phyloP scores from a whole-genome alignment of 2,888 invertebrate genomes.

The Resseliella maxima region DNA sequence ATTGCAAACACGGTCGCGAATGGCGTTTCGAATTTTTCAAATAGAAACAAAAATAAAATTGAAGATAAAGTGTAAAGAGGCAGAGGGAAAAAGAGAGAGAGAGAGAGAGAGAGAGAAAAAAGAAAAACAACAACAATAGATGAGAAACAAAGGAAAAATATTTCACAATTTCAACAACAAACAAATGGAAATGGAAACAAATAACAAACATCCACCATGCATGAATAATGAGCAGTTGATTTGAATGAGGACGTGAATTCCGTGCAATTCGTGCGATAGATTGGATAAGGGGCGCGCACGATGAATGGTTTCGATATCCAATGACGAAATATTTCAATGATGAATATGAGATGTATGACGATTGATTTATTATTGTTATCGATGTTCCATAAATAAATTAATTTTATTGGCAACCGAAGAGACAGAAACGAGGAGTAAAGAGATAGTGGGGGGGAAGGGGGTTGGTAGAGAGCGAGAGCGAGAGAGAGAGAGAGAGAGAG shows the following conservation, averaged over 20 bases:
- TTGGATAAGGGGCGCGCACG: not conserved
- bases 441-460: too few species aligned
- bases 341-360: slow-evolving; percentile 13
- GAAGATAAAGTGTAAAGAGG: too few species aligned
- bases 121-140: not conserved
- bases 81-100: too few species aligned
- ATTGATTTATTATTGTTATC: slow-evolving; percentile 51
- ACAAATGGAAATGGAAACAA: slow-evolving; percentile 53
- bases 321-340: slow-evolving; percentile 27
- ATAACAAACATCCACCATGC: slow-evolving; percentile 53
- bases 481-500: not conserved
- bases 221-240: slow-evolving; percentile 51
- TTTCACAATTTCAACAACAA: slow-evolving; percentile 45
- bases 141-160: slow-evolving; percentile 4
- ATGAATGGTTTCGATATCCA: slow-evolving; percentile 38
- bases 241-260: not conserved
- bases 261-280: not conserved
- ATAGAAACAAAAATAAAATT: slow-evolving; percentile 43
- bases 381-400: slow-evolving; percentile 53
- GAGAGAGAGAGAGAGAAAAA: not conserved
- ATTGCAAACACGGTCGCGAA: not conserved
- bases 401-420: slow-evolving; percentile 14
- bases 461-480: not conserved
- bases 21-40: slow-evolving; percentile 24
- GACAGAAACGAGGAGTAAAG: not conserved